Evolutionary conservation across 2,113 vertebrate species (phyloP).

Genomic region (Chunga burmeisteri): DNA sequence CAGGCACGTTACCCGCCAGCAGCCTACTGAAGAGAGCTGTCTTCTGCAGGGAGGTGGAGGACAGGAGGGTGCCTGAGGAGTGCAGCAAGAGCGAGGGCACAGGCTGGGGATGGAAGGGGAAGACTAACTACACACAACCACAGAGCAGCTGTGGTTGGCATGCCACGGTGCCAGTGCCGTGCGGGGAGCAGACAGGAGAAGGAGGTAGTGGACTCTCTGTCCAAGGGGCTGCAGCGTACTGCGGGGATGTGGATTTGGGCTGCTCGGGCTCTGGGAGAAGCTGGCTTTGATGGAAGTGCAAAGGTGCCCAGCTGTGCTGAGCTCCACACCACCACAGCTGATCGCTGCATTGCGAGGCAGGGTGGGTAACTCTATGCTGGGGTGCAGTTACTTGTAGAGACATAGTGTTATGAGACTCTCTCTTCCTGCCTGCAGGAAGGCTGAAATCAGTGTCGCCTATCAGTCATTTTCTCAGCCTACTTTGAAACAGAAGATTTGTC

Average conservation of each 20-base stretch:
- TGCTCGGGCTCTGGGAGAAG: not conserved
- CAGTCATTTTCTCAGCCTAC: not conserved
- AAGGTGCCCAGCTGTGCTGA: not conserved
- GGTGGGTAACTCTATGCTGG: not conserved
- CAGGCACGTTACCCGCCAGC: not conserved
- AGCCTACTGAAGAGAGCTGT: not conserved
- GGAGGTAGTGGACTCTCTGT: not conserved
- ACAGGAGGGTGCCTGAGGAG: not conserved
- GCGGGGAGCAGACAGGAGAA: not conserved
- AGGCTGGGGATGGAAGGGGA: not conserved
- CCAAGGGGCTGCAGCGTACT: not conserved
- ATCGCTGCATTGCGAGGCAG: accelerated
- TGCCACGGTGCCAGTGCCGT: not conserved
- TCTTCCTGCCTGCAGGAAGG: not conserved
- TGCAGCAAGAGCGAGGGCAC: not conserved
- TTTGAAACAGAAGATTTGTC: not conserved
- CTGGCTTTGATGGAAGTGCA: not conserved
- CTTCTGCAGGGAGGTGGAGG: not conserved
- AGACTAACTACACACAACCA: not conserved
- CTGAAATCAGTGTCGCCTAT: not conserved
- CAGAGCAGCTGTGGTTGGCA: not conserved
- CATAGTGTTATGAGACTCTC: not conserved
- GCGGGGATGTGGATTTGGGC: not conserved
- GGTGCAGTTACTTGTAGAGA: not conserved
- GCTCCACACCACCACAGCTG: not conserved